These are phyloP conservation scores for Tyrophagus putrescentiae DNA, from an alignment of 1,140 invertebrate species.

Conservation along the genomic window DNA sequence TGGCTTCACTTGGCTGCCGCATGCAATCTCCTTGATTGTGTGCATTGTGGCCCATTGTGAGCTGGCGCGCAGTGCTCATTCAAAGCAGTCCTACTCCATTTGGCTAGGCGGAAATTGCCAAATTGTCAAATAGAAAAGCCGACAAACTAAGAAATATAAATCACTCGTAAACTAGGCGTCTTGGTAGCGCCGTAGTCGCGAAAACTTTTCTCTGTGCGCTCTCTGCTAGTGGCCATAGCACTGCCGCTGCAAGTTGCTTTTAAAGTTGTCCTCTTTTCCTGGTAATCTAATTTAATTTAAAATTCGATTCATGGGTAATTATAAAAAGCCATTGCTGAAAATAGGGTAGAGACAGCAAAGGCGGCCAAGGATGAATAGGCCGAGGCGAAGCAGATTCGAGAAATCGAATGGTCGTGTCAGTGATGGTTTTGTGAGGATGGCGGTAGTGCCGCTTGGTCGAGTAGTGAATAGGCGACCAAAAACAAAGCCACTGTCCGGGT, in stretches of 20 bases:
- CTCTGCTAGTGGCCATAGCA: background rate
- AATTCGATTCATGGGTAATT: background rate
- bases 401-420: no score
- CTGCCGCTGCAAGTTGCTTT: no score
- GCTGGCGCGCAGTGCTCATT: no score
- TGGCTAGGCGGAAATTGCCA: constrained; percentile 3
- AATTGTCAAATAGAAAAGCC: constrained; percentile 7
- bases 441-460: no score
- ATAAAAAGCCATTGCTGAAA: background rate
- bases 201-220: background rate
- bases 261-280: no score
- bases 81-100: background rate
- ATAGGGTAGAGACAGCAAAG: background rate
- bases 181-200: background rate
- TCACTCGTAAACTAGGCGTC: background rate
- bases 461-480: no score
- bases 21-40: constrained; percentile 11
- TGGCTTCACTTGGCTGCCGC: background rate
- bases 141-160: constrained; percentile 5
- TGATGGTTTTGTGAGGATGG: no score
- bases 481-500: no score
- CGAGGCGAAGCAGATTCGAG: background rate
- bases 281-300: constrained; percentile 10
- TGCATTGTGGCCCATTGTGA: no score
- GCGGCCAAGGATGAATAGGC: background rate